Conservation (phyloP, 2,797 vertebrate genomes). For the Adelosebastes latens region DNA sequence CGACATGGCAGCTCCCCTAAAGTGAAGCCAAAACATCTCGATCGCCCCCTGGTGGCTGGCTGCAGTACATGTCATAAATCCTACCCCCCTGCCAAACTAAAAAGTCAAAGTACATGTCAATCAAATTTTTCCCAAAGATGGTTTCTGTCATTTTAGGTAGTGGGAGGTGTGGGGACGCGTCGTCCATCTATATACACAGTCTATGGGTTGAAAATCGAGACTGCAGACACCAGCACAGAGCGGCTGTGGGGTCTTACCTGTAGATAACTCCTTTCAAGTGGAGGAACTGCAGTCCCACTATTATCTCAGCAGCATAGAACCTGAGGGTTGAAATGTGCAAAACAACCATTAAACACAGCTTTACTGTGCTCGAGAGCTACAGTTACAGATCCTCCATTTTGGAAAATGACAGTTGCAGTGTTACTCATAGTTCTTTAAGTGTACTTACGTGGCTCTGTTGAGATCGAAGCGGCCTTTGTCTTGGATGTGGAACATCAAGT, state of each 20-base stretch:
- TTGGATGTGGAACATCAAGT: conserved; percentile 99
- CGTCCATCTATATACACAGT: no score
- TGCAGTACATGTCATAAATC: no score
- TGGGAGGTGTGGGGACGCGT: no score
- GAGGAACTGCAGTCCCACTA: conserved; percentile 95
- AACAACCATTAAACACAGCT: conserved; percentile 20
- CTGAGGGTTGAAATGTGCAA: conserved; percentile 71
- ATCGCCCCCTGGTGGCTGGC: no score
- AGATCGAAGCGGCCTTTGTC: conserved; percentile 96
- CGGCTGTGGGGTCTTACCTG: conserved; percentile 82
- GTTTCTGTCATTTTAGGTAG: no score
- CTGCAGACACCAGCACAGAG: background rate
- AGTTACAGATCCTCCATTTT: background rate
- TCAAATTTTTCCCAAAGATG: no score
- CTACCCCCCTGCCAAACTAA: no score
- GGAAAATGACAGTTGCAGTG: background rate
- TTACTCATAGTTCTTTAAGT: background rate
- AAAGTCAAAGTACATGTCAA: no score
- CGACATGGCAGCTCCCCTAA: no score
- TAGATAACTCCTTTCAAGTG: conserved; percentile 96
- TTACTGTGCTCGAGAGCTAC: background rate
- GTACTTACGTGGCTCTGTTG: conserved; percentile 91
- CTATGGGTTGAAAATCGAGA: background rate
- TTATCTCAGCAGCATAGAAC: conserved; percentile 94
- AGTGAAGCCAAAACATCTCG: no score